These are phyloP conservation scores for Hucho hucho DNA, from an alignment of 2,113 vertebrate species.

Conservation along the genomic window DNA sequence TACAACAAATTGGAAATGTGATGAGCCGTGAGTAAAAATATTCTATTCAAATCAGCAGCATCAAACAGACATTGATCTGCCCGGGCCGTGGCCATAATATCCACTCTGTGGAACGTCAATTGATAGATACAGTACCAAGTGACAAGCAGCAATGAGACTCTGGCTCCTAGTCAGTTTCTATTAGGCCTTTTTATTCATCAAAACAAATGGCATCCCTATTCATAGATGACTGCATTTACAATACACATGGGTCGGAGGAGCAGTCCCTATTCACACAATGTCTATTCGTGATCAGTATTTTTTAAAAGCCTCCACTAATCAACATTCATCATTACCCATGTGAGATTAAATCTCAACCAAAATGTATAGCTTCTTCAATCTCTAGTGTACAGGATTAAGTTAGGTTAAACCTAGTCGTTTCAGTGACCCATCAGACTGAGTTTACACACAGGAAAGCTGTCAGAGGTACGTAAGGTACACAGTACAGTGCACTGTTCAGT, in stretches of 20 bases:
- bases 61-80: too few species aligned
- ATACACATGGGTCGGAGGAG: conserved; percentile 17
- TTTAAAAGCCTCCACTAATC: conserved; percentile 1
- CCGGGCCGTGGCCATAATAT: too few species aligned
- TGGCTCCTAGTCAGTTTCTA: conserved; percentile 28
- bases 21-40: background rate
- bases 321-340: conserved; percentile 17
- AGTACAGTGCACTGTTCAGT: conserved; percentile 47
- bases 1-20: background rate
- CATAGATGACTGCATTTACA: conserved; percentile 47
- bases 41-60: too few species aligned
- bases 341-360: background rate
- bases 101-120: too few species aligned
- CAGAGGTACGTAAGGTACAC: conserved; percentile 37
- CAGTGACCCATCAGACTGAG: background rate
- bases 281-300: conserved; percentile 43
- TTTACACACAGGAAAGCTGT: conserved; percentile 20
- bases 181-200: conserved; percentile 70
- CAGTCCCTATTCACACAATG: background rate
- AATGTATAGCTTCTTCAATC: background rate
- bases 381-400: conserved; percentile 16
- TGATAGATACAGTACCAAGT: too few species aligned
- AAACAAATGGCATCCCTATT: conserved; percentile 48
- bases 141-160: background rate
- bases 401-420: conserved; percentile 27